Conservation (phyloP, 2,888 invertebrate genomes). For the Tipula lateralis region DNA sequence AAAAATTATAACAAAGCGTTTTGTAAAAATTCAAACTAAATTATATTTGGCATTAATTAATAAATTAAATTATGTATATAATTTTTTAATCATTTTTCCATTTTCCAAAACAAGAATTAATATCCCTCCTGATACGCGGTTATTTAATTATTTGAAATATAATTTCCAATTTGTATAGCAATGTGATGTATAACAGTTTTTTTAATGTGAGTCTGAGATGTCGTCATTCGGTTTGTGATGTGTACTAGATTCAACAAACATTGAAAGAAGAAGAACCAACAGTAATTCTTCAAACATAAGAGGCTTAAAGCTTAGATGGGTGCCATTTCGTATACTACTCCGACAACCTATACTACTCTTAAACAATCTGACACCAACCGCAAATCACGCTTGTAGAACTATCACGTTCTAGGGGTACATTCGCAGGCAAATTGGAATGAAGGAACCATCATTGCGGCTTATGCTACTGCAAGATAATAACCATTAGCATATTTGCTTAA, state of each 20-base stretch:
- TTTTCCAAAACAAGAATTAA: slow-evolving; percentile 12
- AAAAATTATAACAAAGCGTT: neutral
- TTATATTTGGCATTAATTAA: neutral
- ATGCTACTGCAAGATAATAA: too few relatives aligned
- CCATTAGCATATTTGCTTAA: too few relatives aligned
- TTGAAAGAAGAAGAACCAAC: too few relatives aligned
- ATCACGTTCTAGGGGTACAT: too few relatives aligned
- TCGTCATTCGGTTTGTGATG: neutral
- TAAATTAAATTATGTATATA: neutral
- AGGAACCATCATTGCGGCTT: too few relatives aligned
- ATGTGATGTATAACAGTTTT: neutral
- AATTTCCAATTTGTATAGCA: neutral
- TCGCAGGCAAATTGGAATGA: too few relatives aligned
- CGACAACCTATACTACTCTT: too few relatives aligned
- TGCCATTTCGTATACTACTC: too few relatives aligned
- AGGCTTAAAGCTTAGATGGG: too few relatives aligned
- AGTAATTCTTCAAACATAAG: too few relatives aligned
- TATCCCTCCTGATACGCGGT: neutral
- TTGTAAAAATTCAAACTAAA: slow-evolving; percentile 3
- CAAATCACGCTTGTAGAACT: too few relatives aligned
- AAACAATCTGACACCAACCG: too few relatives aligned
- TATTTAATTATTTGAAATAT: neutral
- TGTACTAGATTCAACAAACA: neutral
- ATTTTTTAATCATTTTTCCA: slow-evolving; percentile 14
- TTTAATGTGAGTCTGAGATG: neutral